Evolutionary conservation across 2,888 invertebrate species (phyloP), one percentile per base, ranked within the genome.

Genomic region (Himalopsyche tibetana): DNA sequence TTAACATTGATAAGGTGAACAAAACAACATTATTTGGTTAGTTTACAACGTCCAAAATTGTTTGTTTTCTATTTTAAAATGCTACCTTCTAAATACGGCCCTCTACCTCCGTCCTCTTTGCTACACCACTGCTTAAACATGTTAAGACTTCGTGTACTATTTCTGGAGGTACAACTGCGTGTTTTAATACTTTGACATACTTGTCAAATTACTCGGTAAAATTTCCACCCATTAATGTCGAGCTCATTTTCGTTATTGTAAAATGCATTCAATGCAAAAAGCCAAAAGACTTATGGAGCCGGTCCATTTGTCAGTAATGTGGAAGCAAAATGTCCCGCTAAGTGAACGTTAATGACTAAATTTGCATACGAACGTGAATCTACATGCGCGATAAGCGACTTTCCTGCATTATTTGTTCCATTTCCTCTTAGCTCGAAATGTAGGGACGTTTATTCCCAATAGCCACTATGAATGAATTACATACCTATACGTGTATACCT

Each of bases 321-420:
- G 74, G 74, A 74, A 74, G 74, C 36, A 74, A 74, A 74, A 74
- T 74, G 74, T 74, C 74, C 74, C 74, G 74, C 74, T 74, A 74
- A 74, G 74, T 74, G 74, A 36, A 74, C 38, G 74, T 36, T 38
- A 74, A 74, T 74, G 74, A 74, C 74, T 74, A 74, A 74, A 74
- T 74, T 74, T 74, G 74, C 74, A 74, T 74, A 36, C 74, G 74
- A 74, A 74, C 38, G 28, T 38, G 74, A 38, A 74, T 74, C 38
- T 74, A 28, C 74, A 74, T 74, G 74, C 74, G 74, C 74, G 74
- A 74, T 74, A 74, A 74, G 74, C 36, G 36, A 74, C 74, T 74
- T 74, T 74, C 28, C 74, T 74, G 74, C 38, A 74, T 74, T 74
- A 74, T 74, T 74, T 74, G 74, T 74, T 74, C 74, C 74, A 74